These are phyloP conservation scores for Menura novaehollandiae DNA, from an alignment of 2,113 vertebrate species.

Conservation along the genomic window DNA sequence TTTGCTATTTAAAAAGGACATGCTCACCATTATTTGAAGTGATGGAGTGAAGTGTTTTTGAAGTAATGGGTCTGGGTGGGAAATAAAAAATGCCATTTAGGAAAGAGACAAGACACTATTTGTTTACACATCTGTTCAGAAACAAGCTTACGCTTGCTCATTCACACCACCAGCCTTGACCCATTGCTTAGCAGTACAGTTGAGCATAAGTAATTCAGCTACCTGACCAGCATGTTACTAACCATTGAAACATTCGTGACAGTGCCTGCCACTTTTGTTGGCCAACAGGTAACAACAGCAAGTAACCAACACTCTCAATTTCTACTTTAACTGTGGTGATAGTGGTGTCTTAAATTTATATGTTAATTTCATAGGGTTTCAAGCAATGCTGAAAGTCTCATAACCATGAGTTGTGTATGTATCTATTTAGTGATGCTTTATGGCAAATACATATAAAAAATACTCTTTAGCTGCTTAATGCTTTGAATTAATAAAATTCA, in stretches of 20 bases:
- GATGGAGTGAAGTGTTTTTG: not conserved
- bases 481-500: not conserved
- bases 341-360: not conserved
- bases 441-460: not conserved
- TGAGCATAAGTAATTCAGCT: not conserved
- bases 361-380: not conserved
- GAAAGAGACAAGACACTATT: not conserved
- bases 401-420: not conserved
- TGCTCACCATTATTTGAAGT: not conserved
- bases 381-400: not conserved
- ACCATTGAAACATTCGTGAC: not conserved
- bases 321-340: not conserved
- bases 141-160: not conserved
- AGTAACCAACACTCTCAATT: not conserved
- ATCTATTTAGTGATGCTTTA: not conserved
- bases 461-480: not conserved
- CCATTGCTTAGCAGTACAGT: not conserved
- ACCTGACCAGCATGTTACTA: not conserved
- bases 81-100: slow-evolving; percentile 15
- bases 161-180: not conserved
- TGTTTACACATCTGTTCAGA: not conserved
- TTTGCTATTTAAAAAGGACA: not conserved
- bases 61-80: not conserved
- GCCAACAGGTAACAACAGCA: not conserved
- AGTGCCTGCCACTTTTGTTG: not conserved